phyloP scores from a whole-genome alignment of 2,888 invertebrate species.

The Acleris laterana region DNA sequence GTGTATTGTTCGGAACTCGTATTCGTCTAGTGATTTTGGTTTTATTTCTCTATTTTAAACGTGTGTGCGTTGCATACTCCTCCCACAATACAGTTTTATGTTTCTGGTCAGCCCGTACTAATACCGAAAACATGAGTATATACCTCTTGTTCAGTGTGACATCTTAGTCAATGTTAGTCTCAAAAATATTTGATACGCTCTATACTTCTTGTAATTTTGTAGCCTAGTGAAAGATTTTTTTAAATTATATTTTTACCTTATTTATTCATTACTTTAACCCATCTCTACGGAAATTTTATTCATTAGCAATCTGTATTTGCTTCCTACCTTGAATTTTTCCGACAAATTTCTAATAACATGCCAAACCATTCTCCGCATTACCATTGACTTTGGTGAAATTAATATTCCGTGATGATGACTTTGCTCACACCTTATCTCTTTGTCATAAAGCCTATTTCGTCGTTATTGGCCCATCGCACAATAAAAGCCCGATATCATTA shows the following conservation, averaged over 20 bases:
- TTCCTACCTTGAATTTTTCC: not conserved
- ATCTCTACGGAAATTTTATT: too few relatives aligned
- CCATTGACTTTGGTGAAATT: slow-evolving; percentile 21
- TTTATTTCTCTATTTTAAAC: not conserved
- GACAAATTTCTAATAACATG: slow-evolving; percentile 14
- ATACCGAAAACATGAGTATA: too few relatives aligned
- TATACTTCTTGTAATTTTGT: too few relatives aligned
- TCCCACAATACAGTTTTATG: not conserved
- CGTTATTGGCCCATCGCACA: slow-evolving; percentile 12
- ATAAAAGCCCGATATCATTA: slow-evolving; percentile 47
- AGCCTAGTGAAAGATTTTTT: too few relatives aligned
- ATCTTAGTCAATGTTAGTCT: too few relatives aligned
- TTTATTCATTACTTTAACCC: too few relatives aligned
- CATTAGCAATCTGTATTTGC: too few relatives aligned
- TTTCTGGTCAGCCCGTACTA: too few relatives aligned
- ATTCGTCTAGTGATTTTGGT: not conserved
- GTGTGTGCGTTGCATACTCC: not conserved
- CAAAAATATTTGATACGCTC: too few relatives aligned
- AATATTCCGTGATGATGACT: slow-evolving; percentile 25
- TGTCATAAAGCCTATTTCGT: slow-evolving; percentile 11
- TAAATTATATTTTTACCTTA: too few relatives aligned
- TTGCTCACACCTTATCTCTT: slow-evolving; percentile 21
- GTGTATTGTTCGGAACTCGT: not conserved
- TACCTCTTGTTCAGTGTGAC: too few relatives aligned
- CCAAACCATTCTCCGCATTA: slow-evolving; percentile 20